A percentile compares a stretch with the other conserved stretches of the same genome.
Evolutionary conservation across 2,888 invertebrate species (phyloP).

Genomic region (Ceraclea dissimilis): DNA sequence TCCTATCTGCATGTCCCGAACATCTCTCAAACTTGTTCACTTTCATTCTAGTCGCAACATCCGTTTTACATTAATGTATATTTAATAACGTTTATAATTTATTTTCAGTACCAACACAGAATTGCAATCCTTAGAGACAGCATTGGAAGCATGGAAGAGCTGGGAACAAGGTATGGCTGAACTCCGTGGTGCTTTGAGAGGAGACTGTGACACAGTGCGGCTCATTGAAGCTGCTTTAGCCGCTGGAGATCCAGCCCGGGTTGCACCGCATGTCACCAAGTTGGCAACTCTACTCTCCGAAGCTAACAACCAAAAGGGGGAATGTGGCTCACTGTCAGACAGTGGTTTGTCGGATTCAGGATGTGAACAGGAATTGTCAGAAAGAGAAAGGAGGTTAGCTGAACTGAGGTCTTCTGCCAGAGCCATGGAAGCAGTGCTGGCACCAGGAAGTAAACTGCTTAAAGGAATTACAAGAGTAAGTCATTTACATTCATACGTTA

Average conservation of each 20-base stretch:
- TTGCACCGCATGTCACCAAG: constrained; percentile 49
- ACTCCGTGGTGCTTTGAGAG: constrained; percentile 48
- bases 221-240: constrained; percentile 34
- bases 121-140: constrained; percentile 20
- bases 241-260: constrained; percentile 39
- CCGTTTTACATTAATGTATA: too few relatives aligned
- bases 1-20: too few relatives aligned
- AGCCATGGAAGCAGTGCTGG: constrained; percentile 56
- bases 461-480: constrained; percentile 49
- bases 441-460: constrained; percentile 60
- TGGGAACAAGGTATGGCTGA: constrained; percentile 47
- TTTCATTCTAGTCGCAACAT: too few relatives aligned
- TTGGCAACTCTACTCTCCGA: constrained; percentile 52
- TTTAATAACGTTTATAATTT: too few relatives aligned
- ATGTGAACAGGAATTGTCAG: constrained; percentile 60
- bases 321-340: constrained; percentile 57
- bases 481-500: too few relatives aligned
- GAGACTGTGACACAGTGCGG: constrained; percentile 51
- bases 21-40: too few relatives aligned
- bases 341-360: constrained; percentile 70
- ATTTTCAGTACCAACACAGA: constrained; percentile 21
- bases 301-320: constrained; percentile 29
- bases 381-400: constrained; percentile 59
- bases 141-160: constrained; percentile 21
- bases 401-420: constrained; percentile 60